A percentile compares a stretch with the other conserved stretches of the same genome.
Evolutionary conservation across 1,140 invertebrate genomes (phyloP).

Genomic region (Penaeus vannamei): DNA sequence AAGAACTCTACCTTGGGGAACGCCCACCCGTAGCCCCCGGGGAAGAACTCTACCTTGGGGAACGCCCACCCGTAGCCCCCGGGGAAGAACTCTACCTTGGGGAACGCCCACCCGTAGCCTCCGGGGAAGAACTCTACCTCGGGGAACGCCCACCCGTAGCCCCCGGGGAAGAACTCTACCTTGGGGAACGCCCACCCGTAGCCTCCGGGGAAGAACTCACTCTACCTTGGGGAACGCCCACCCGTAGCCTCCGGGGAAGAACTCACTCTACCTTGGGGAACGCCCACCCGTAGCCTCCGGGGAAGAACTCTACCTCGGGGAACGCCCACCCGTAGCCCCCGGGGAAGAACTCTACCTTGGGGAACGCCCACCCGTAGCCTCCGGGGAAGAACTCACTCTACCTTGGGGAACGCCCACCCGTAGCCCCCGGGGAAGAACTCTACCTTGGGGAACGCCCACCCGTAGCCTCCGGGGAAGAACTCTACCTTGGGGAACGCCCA

Average conservation of each 20-base stretch:
- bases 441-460: constrained; percentile 60
- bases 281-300: constrained; percentile 66
- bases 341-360: constrained; percentile 61
- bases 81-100: constrained; percentile 61
- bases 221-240: too few species aligned
- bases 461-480: constrained; percentile 67
- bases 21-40: constrained; percentile 66
- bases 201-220: constrained; percentile 65
- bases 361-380: constrained; percentile 66
- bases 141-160: constrained; percentile 67
- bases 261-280: too few species aligned
- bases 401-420: constrained; percentile 65
- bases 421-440: constrained; percentile 67
- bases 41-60: constrained; percentile 60
- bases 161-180: constrained; percentile 65
- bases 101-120: constrained; percentile 66
- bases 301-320: constrained; percentile 64
- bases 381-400: constrained; percentile 66
- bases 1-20: constrained; percentile 63
- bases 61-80: constrained; percentile 67
- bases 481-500: constrained; percentile 62
- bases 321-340: constrained; percentile 67
- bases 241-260: constrained; percentile 66
- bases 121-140: constrained; percentile 66
- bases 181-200: constrained; percentile 65